These are phyloP conservation scores for Hypena proboscidalis DNA, from an alignment of 2,888 invertebrate species.

Conservation along the genomic window DNA sequence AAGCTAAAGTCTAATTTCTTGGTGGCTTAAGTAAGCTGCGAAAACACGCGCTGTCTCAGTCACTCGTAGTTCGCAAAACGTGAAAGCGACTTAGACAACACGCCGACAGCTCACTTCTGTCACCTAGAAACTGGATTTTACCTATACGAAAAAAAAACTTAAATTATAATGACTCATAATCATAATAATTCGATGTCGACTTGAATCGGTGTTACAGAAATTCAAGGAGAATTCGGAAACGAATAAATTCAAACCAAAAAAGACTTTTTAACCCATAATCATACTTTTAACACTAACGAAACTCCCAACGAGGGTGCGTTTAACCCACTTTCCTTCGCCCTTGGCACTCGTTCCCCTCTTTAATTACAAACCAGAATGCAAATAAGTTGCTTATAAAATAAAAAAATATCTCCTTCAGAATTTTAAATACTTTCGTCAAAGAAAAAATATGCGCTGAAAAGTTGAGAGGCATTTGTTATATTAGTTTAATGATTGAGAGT, in stretches of 20 bases:
- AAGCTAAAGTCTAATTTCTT: too few relatives aligned
- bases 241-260: background rate
- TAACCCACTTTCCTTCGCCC: slow-evolving; percentile 31
- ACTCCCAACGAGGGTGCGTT: slow-evolving; percentile 17
- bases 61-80: too few relatives aligned
- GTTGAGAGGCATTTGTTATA: slow-evolving; percentile 70
- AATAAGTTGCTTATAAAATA: slow-evolving; percentile 64
- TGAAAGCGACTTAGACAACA: too few relatives aligned
- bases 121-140: too few relatives aligned
- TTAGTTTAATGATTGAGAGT: slow-evolving; percentile 77
- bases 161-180: too few relatives aligned
- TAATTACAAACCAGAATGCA: slow-evolving; percentile 67
- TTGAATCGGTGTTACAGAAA: background rate
- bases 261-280: slow-evolving; percentile 9
- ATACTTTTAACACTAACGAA: slow-evolving; percentile 26
- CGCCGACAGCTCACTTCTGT: too few relatives aligned
- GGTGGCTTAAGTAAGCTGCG: too few relatives aligned
- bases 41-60: too few relatives aligned
- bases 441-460: slow-evolving; percentile 53
- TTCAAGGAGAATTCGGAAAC: background rate
- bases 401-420: slow-evolving; percentile 54
- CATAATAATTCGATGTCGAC: too few relatives aligned
- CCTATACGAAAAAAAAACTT: too few relatives aligned
- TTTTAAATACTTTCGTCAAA: slow-evolving; percentile 61
- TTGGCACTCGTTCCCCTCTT: slow-evolving; percentile 43